Percentiles rank a stretch among this genome's conserved stretches.
Conservation (phyloP, 2,113 vertebrate genomes). For the Pyxicephalus adspersus region DNA sequence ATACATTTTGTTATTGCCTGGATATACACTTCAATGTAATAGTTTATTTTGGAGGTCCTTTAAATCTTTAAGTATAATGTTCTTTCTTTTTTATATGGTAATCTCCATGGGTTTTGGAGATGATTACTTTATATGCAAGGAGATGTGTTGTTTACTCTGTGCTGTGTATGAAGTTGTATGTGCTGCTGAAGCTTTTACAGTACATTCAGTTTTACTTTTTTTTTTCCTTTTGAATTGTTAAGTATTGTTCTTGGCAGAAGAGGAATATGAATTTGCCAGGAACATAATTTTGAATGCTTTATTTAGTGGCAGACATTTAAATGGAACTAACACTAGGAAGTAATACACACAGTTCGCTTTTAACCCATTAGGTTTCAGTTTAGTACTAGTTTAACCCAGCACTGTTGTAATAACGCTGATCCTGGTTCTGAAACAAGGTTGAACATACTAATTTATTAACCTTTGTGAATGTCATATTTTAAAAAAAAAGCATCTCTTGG, state of each 20-base stretch:
- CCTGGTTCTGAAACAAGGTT: too few species aligned
- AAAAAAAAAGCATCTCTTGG: too few species aligned
- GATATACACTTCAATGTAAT: too few species aligned
- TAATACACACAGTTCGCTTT: not conserved
- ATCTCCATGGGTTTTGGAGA: not conserved
- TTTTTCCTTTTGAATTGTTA: conserved; percentile 28
- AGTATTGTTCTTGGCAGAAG: conserved; percentile 26
- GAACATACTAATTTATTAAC: too few species aligned
- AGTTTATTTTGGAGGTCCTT: too few species aligned
- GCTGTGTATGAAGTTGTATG: not conserved
- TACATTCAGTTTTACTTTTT: conserved; percentile 5
- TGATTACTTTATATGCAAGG: conserved; percentile 4
- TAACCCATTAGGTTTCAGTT: too few species aligned
- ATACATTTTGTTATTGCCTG: too few species aligned
- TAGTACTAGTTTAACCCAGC: too few species aligned
- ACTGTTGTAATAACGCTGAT: too few species aligned
- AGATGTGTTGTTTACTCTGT: not conserved
- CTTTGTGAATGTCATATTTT: too few species aligned
- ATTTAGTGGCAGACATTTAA: conserved; percentile 8
- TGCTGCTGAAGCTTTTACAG: not conserved
- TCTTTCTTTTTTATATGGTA: too few species aligned
- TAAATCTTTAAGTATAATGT: too few species aligned
- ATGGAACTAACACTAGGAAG: not conserved
- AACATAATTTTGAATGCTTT: conserved; percentile 21
- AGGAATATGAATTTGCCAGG: conserved; percentile 12